A percentile compares a stretch with the other conserved stretches of the same genome.
Conservation (phyloP, 2,797 vertebrate species). For the Poecilia picta region DNA sequence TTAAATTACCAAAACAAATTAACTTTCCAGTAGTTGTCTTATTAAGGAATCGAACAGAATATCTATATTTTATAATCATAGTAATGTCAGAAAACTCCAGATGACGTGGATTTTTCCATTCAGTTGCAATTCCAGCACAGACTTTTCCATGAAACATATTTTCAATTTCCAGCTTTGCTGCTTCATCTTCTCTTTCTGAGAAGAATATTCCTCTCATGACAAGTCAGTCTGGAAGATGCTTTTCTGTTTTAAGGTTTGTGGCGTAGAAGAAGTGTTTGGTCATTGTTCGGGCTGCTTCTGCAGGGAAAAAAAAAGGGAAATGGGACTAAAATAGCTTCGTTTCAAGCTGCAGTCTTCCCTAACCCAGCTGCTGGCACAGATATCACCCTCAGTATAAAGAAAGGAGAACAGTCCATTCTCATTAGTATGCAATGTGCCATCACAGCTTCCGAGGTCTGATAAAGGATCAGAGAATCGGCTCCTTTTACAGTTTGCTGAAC, state of each 20-base stretch:
- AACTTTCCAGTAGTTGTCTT: background rate
- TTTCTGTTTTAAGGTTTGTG: background rate
- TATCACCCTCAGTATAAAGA: slow-evolving; percentile 37
- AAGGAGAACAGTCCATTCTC: slow-evolving; percentile 46
- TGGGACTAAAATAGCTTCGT: slow-evolving; percentile 34
- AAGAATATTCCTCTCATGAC: background rate
- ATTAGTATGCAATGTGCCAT: slow-evolving; percentile 78
- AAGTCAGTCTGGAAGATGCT: background rate
- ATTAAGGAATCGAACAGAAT: background rate
- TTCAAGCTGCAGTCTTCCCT: slow-evolving; percentile 54
- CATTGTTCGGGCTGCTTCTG: background rate
- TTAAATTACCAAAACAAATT: background rate
- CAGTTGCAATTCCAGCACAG: background rate
- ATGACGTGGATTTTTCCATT: background rate
- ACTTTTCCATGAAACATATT: background rate
- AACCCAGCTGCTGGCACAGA: slow-evolving; percentile 56
- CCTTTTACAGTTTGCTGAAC: slow-evolving; percentile 70
- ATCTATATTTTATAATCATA: background rate
- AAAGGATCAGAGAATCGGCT: slow-evolving; percentile 71
- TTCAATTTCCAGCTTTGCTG: background rate
- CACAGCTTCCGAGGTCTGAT: slow-evolving; percentile 71
- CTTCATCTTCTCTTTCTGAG: background rate
- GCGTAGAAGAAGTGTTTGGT: slow-evolving; percentile 10
- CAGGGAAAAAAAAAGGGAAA: background rate
- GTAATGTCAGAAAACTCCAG: background rate